phyloP scores from a whole-genome alignment of 1,140 invertebrate species.

The Diachasma alloeum region DNA sequence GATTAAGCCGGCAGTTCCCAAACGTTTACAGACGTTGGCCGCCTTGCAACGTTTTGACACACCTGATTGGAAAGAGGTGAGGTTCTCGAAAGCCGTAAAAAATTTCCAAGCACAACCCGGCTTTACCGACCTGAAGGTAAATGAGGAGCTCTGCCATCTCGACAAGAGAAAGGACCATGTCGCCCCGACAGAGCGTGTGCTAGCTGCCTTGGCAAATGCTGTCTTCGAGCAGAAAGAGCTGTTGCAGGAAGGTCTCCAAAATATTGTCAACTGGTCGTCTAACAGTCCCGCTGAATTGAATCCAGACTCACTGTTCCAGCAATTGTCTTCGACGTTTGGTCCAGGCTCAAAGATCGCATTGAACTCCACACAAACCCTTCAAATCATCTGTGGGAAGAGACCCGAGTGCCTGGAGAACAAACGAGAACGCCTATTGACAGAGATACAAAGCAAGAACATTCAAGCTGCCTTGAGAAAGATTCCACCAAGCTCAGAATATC shows the following conservation, averaged over 20 bases:
- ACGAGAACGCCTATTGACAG: slow-evolving; percentile 34
- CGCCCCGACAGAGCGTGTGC: neutral
- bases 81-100: slow-evolving; percentile 24
- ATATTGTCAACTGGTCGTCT: neutral
- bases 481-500: slow-evolving; percentile 34
- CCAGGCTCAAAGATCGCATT: neutral
- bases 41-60: slow-evolving; percentile 21
- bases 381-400: slow-evolving; percentile 43
- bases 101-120: slow-evolving; percentile 25
- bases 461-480: slow-evolving; percentile 33
- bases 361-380: slow-evolving; percentile 32
- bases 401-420: slow-evolving; percentile 41
- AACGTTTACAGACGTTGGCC: neutral
- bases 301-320: slow-evolving; percentile 19
- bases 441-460: slow-evolving; percentile 29
- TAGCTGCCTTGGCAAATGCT: neutral
- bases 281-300: slow-evolving; percentile 8
- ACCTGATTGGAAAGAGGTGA: slow-evolving; percentile 23
- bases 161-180: neutral
- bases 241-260: slow-evolving; percentile 28
- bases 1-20: neutral
- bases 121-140: slow-evolving; percentile 28
- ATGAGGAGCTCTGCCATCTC: slow-evolving; percentile 1
- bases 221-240: neutral
- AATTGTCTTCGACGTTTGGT: slow-evolving; percentile 11